Percentiles rank a stretch among this genome's conserved stretches.
phyloP scores from a whole-genome alignment of 2,888 invertebrate species.

The Chrysolina americana region DNA sequence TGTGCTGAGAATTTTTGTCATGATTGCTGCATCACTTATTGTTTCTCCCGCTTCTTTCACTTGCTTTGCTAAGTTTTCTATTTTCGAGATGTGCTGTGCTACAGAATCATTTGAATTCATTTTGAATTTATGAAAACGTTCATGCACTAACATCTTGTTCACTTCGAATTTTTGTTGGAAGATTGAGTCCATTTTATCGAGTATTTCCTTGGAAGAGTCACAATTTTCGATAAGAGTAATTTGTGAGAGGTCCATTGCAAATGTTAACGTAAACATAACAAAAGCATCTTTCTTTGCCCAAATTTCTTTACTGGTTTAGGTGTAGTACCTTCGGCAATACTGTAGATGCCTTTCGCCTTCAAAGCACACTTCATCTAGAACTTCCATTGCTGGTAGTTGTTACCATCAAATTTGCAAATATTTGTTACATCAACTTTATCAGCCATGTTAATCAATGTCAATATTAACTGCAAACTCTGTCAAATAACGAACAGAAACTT shows the following conservation, averaged over 20 bases:
- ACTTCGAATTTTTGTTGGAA: slow-evolving; percentile 41
- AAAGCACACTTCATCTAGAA: slow-evolving; percentile 7
- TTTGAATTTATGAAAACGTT: slow-evolving; percentile 53
- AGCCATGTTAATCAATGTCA: neutral
- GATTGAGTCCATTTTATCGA: slow-evolving; percentile 50
- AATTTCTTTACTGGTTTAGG: neutral
- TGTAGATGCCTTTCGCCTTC: slow-evolving; percentile 5
- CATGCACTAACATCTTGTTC: slow-evolving; percentile 55
- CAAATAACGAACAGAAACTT: neutral
- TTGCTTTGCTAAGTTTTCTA: slow-evolving; percentile 8
- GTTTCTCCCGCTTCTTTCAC: slow-evolving; percentile 36
- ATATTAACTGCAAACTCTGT: neutral
- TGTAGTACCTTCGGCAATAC: neutral
- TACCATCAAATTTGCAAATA: slow-evolving; percentile 8
- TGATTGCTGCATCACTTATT: slow-evolving; percentile 36
- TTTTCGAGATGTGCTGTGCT: slow-evolving; percentile 56
- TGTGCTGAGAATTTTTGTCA: slow-evolving; percentile 40
- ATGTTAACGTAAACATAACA: slow-evolving; percentile 8
- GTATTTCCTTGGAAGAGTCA: slow-evolving; percentile 48
- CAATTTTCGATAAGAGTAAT: slow-evolving; percentile 51
- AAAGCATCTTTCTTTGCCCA: neutral
- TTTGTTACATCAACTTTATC: slow-evolving; percentile 5
- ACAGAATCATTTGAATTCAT: slow-evolving; percentile 50
- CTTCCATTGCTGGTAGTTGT: slow-evolving; percentile 4
- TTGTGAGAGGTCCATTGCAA: slow-evolving; percentile 40